These are phyloP conservation scores for Eucriotettix oculatus DNA, from an alignment of 2,888 invertebrate genomes.

Conservation along the genomic window DNA sequence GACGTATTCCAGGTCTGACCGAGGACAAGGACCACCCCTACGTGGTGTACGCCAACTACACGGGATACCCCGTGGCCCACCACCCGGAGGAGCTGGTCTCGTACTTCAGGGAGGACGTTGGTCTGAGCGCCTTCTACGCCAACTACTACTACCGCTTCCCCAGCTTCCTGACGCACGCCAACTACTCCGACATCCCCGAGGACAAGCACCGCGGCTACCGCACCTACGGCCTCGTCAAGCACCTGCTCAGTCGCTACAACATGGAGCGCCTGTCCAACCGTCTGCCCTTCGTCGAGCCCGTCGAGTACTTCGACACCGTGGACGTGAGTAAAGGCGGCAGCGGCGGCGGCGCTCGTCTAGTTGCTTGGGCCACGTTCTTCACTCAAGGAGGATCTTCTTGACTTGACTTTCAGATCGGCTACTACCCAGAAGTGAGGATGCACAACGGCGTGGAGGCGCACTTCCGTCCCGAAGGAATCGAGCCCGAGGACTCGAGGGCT, in stretches of 20 bases:
- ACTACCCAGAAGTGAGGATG: conserved; percentile 26
- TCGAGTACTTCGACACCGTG: conserved; percentile 29
- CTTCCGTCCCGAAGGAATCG: conserved; percentile 19
- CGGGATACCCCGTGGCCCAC: conserved; percentile 2
- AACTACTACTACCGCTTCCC: conserved; percentile 43
- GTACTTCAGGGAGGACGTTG: conserved; percentile 55
- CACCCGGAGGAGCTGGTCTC: conserved; percentile 23
- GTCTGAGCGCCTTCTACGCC: conserved; percentile 47
- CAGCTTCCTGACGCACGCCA: conserved; percentile 40
- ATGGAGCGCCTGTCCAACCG: conserved; percentile 57
- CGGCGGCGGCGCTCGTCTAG: no score
- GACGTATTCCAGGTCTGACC: neutral
- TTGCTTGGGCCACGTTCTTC: no score
- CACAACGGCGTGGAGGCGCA: conserved; percentile 43
- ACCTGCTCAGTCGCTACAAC: conserved; percentile 50
- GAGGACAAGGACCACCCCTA: neutral
- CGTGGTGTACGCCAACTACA: neutral
- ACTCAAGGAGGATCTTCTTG: neutral
- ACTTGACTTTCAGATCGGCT: neutral
- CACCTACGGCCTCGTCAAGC: conserved; percentile 44
- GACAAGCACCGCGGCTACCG: conserved; percentile 25
- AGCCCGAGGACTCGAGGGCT: conserved; percentile 23
- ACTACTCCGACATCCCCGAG: conserved; percentile 25
- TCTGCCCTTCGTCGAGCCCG: conserved; percentile 43
- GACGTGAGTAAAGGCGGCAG: conserved; percentile 1